Percentiles rank a stretch among this genome's conserved stretches.
Conservation (phyloP, 2,797 vertebrate genomes). For the Tachyglossus aculeatus region DNA sequence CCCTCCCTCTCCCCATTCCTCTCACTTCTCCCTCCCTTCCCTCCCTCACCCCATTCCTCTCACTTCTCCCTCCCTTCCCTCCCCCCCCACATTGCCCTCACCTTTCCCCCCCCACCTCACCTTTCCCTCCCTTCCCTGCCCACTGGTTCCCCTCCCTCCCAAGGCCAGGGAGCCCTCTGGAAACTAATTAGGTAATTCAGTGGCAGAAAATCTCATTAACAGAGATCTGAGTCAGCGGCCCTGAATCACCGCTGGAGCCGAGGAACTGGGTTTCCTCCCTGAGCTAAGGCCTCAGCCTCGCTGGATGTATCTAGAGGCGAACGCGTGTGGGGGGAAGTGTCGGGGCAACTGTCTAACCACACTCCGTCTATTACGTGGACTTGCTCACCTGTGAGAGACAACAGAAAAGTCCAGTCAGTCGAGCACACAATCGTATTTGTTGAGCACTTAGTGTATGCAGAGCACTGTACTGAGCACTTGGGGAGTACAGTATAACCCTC, state of each 20-base stretch:
- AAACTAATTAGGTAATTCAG: constrained; percentile 56
- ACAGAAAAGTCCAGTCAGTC: too few relatives aligned
- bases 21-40: neutral
- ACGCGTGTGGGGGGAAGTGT: too few relatives aligned
- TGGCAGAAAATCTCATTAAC: constrained; percentile 51
- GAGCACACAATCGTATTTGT: too few relatives aligned
- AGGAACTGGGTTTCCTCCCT: neutral
- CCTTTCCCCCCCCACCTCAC: neutral
- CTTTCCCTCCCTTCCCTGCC: neutral
- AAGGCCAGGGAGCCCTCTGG: constrained; percentile 28
- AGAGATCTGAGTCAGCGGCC: constrained; percentile 45
- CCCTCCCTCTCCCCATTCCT: neutral
- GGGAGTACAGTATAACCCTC: too few relatives aligned
- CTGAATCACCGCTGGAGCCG: constrained; percentile 32
- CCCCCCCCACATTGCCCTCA: too few relatives aligned
- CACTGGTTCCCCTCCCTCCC: constrained; percentile 2
- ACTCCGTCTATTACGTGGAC: too few relatives aligned
- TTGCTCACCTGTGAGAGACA: too few relatives aligned
- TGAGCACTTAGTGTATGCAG: too few relatives aligned
- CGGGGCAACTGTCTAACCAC: too few relatives aligned
- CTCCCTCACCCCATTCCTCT: neutral
- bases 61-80: neutral
- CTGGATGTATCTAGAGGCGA: too few relatives aligned
- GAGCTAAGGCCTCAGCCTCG: too few relatives aligned
- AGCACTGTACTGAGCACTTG: too few relatives aligned